These are phyloP conservation scores for Chironex yamaguchii DNA, from an alignment of 30 jellyfish, hydroid and myxozoan species.

Conservation along the genomic window DNA sequence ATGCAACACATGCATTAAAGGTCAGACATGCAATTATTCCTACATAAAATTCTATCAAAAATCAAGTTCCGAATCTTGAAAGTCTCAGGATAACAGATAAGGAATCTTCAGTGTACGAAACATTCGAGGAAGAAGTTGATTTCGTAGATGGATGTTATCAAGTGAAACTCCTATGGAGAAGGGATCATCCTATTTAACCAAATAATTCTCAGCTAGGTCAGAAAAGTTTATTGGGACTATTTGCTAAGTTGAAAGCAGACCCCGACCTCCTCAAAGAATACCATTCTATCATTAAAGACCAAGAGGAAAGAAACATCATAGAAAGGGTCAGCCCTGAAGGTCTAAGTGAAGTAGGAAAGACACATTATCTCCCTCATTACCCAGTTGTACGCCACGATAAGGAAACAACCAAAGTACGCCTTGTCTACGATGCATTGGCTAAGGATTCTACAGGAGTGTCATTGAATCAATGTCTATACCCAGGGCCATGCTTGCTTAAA, in stretches of 20 bases:
- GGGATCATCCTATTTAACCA: conserved; percentile 41
- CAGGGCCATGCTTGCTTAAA: conserved; percentile 55
- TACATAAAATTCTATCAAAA: too few relatives aligned
- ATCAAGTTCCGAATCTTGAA: too few relatives aligned
- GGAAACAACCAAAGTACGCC: conserved; percentile 71
- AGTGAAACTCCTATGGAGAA: conserved; percentile 37
- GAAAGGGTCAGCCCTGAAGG: conserved; percentile 46
- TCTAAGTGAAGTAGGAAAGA: conserved; percentile 40
- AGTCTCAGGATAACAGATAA: conserved; percentile 15
- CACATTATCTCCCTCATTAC: conserved; percentile 67
- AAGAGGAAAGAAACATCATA: conserved; percentile 44
- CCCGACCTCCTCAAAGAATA: conserved; percentile 24
- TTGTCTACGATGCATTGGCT: conserved; percentile 75
- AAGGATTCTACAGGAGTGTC: conserved; percentile 14
- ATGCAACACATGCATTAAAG: too few relatives aligned
- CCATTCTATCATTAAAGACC: conserved; percentile 51
- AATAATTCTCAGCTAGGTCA: conserved; percentile 6
- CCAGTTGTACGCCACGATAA: conserved; percentile 69
- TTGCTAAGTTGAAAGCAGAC: conserved; percentile 12
- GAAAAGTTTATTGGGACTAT: conserved; percentile 11
- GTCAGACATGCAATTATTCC: too few relatives aligned
- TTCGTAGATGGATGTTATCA: conserved; percentile 15
- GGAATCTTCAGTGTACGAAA: conserved; percentile 8
- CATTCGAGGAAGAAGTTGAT: conserved; percentile 9
- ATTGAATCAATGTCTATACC: conserved; percentile 56